Evolutionary conservation across 2,797 vertebrate species (phyloP), one percentile per base, ranked within the genome.

Genomic region (Periophthalmus magnuspinnatus): DNA sequence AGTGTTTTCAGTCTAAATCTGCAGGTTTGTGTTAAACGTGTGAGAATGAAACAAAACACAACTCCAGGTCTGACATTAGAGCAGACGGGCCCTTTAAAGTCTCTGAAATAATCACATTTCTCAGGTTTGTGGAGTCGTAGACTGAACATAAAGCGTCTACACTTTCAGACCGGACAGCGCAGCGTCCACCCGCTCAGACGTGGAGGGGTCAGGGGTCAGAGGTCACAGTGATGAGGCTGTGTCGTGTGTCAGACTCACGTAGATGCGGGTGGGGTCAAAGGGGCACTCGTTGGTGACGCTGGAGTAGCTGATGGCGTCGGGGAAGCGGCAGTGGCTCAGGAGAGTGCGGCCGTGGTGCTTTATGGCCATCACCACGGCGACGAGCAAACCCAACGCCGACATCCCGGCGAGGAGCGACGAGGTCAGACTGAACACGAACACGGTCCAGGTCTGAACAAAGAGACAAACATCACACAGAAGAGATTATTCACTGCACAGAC

Each of bases 201-300:
- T 74, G 74, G 69, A 67, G 41, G 2, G 24, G 67, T 73, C 75
- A 70, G 72, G 60, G 74, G 58, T 67, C 41, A 61, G n/a, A n/a
- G n/a, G n/a, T n/a, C n/a, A n/a, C n/a, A n/a, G n/a, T 67, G 41
- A 67, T 70, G 65, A 60, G 47, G 38, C 76, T 9, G 34, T 70
- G 33, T 41, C 54, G 71, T 67, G 33, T 74, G 48, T 28, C 28
- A 3, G 28, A 95, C 96, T 96, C 86, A 97, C 96, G 0, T 96
- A 96, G 84, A 97, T 92, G 11, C 94, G 93, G 0, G 95, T 96
- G 58, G 95, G 95, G 79, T 97, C 95, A 59, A 96, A 98, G n/a
- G 96, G 95, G 69, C 96, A 98, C 83, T 96, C 88, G 0, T 87
- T 90, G 11, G 92, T 89, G 14, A 93, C 54, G 0, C 90, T 93